Evolutionary conservation across 2,797 vertebrate genomes (phyloP).

Genomic region (Hydrophis major): DNA sequence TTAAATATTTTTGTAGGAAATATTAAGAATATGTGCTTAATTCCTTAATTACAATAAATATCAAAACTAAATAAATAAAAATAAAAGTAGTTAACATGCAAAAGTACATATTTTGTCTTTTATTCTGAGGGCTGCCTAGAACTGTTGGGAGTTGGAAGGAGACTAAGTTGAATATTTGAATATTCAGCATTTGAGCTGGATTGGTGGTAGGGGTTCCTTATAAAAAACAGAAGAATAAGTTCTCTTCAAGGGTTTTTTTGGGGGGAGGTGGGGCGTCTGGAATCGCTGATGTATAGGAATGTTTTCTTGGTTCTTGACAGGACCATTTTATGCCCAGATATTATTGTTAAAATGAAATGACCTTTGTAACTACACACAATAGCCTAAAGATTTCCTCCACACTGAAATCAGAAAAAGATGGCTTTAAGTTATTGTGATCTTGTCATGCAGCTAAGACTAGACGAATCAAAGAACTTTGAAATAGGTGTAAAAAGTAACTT

Average conservation of each 20-base stretch:
- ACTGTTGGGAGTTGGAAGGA: background rate
- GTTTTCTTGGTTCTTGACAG: background rate
- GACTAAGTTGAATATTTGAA: background rate
- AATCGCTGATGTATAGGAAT: background rate
- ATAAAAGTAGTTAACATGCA: background rate
- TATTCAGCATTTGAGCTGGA: background rate
- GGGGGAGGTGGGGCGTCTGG: background rate
- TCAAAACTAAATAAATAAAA: background rate
- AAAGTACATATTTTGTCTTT: background rate
- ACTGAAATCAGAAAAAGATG: background rate
- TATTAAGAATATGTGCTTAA: background rate
- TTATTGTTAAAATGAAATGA: background rate
- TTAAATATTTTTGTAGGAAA: background rate
- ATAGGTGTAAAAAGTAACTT: background rate
- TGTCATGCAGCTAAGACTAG: background rate
- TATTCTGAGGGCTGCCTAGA: background rate
- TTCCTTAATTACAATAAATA: background rate
- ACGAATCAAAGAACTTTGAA: background rate
- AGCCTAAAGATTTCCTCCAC: background rate
- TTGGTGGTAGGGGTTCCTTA: background rate
- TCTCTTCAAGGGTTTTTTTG: background rate
- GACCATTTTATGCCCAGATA: too few relatives aligned
- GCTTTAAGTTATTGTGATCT: background rate
- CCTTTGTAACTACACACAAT: background rate
- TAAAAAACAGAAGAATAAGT: background rate